phyloP scores from a whole-genome alignment of 2,113 vertebrate species.

The Helogale parvula region DNA sequence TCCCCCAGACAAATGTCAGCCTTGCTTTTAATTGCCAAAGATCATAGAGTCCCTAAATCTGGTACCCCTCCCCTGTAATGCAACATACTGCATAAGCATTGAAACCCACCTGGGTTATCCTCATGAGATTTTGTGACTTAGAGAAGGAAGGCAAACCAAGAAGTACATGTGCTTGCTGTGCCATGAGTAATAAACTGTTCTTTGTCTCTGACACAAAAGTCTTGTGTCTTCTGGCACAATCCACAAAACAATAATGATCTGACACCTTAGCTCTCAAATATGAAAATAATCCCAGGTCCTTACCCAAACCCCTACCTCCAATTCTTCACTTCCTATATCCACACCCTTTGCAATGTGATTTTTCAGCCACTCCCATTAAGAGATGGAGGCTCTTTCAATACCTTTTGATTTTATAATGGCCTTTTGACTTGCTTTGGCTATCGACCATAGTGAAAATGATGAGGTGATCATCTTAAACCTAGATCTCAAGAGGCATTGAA shows the following conservation, averaged over 20 bases:
- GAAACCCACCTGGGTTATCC: background rate
- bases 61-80: background rate
- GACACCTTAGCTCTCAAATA: background rate
- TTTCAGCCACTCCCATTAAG: background rate
- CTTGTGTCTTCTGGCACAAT: background rate
- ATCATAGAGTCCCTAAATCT: background rate
- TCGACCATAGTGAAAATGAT: background rate
- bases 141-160: background rate
- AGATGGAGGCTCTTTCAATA: background rate
- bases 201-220: background rate
- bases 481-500: background rate
- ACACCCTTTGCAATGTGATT: background rate
- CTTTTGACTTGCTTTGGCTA: background rate
- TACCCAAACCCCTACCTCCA: background rate
- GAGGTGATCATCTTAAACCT: background rate
- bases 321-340: background rate
- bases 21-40: background rate
- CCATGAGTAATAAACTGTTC: background rate
- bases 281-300: background rate
- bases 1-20: background rate
- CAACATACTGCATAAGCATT: background rate
- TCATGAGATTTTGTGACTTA: background rate
- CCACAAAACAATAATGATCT: background rate
- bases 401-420: background rate
- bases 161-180: background rate